phyloP scores from a whole-genome alignment of 2,113 vertebrate species.

The Dicentrarchus labrax region DNA sequence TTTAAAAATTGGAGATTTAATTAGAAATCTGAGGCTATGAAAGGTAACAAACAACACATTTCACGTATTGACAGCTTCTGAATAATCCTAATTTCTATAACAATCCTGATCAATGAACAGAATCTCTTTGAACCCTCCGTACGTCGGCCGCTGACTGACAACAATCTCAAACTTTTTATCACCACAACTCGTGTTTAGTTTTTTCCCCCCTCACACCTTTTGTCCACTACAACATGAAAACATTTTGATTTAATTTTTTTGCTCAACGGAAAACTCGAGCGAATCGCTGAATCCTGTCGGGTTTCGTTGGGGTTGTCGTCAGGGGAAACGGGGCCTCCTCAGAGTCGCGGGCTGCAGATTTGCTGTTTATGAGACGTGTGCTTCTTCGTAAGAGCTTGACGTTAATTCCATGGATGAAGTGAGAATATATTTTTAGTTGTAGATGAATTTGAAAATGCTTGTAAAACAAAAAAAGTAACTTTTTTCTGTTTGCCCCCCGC shows the following conservation, averaged over 20 bases:
- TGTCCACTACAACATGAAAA: not conserved
- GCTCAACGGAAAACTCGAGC: not conserved
- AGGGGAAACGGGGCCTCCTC: slow-evolving; percentile 10
- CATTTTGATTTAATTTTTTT: not conserved
- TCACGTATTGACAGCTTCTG: not conserved
- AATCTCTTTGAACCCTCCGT: not conserved
- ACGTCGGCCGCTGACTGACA: not conserved
- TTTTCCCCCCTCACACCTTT: too few relatives aligned
- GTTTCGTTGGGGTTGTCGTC: not conserved
- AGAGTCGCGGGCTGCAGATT: slow-evolving; percentile 22
- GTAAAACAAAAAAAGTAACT: not conserved
- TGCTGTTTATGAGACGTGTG: slow-evolving; percentile 65
- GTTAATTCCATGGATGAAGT: slow-evolving; percentile 61
- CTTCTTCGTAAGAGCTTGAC: slow-evolving; percentile 52
- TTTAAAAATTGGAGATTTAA: not conserved
- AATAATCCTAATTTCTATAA: not conserved
- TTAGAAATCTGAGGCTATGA: not conserved
- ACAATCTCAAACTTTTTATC: not conserved
- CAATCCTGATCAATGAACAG: not conserved
- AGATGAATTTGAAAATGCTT: slow-evolving; percentile 57
- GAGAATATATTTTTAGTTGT: slow-evolving; percentile 69
- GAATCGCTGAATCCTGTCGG: not conserved
- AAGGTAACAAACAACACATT: not conserved
- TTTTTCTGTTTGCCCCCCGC: slow-evolving; percentile 4
- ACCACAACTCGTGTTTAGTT: not conserved